phyloP scores from a whole-genome alignment of 1,140 invertebrate genomes.

The Maconellicoccus hirsutus region DNA sequence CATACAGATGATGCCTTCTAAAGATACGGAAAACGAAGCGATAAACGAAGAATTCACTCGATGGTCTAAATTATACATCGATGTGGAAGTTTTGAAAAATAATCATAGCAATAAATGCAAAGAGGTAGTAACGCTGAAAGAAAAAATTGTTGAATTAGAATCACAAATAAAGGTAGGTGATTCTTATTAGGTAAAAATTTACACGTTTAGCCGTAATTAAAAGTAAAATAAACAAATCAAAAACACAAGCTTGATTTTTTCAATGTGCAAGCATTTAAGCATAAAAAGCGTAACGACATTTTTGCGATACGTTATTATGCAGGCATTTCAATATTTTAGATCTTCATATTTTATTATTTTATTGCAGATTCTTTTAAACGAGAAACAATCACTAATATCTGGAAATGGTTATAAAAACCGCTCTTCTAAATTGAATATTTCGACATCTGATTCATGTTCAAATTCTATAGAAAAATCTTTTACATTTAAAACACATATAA shows the following conservation, averaged over 20 bases:
- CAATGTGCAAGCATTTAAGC: no score
- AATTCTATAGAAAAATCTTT: slow-evolving; percentile 1
- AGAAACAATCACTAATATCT: slow-evolving; percentile 45
- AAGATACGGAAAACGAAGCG: slow-evolving; percentile 34
- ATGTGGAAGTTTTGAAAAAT: slow-evolving; percentile 49
- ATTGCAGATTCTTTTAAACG: slow-evolving; percentile 57
- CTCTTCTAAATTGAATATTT: slow-evolving; percentile 26
- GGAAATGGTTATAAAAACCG: slow-evolving; percentile 32
- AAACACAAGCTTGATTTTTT: no score
- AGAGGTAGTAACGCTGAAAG: slow-evolving; percentile 44
- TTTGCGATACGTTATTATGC: background rate
- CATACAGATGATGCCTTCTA: background rate
- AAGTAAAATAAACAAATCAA: no score
- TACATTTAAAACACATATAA: background rate
- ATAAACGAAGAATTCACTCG: slow-evolving; percentile 51
- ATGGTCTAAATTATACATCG: slow-evolving; percentile 58
- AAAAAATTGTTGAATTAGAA: slow-evolving; percentile 54
- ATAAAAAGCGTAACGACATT: background rate
- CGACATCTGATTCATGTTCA: background rate
- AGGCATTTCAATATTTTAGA: background rate
- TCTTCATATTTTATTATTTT: background rate
- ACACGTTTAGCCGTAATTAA: no score
- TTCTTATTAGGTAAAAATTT: no score
- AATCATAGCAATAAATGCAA: slow-evolving; percentile 43
- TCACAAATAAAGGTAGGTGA: slow-evolving; percentile 49